Evolutionary conservation across 2,888 invertebrate genomes (phyloP).

Genomic region (Drosophila pseudotalamancana): DNA sequence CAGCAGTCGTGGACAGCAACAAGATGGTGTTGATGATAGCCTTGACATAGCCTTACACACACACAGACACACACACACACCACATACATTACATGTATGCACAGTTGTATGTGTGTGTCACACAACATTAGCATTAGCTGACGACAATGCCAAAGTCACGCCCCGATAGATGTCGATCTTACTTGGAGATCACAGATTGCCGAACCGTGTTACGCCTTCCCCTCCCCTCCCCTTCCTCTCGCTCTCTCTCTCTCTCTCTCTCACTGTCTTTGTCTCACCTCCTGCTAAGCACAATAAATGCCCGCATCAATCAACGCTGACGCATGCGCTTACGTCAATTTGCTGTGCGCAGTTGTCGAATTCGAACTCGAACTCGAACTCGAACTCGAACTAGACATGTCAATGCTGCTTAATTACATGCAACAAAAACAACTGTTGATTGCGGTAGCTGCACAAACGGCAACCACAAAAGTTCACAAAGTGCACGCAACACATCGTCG

Average conservation of each 20-base stretch:
- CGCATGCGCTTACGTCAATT: slow-evolving; percentile 77
- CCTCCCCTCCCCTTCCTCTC: background rate
- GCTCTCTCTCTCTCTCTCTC: background rate
- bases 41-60: slow-evolving; percentile 47
- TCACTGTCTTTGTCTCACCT: background rate
- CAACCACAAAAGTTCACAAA: slow-evolving; percentile 65
- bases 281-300: background rate
- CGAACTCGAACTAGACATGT: slow-evolving; percentile 73
- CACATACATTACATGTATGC: background rate
- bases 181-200: slow-evolving; percentile 54
- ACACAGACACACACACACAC: background rate
- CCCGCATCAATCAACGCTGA: slow-evolving; percentile 52
- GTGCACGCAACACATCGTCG: slow-evolving; percentile 61
- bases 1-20: slow-evolving; percentile 15
- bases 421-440: slow-evolving; percentile 50
- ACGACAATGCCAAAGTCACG: slow-evolving; percentile 71
- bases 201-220: slow-evolving; percentile 31
- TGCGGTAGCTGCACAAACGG: slow-evolving; percentile 45
- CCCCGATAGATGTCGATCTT: slow-evolving; percentile 54
- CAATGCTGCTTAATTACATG: slow-evolving; percentile 76
- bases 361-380: slow-evolving; percentile 63
- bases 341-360: slow-evolving; percentile 59
- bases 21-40: slow-evolving; percentile 22
- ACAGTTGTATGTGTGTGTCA: slow-evolving; percentile 15
- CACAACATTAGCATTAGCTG: slow-evolving; percentile 48